Evolutionary conservation across 2,797 vertebrate species (phyloP).

Genomic region (Micromesistius poutassou): DNA sequence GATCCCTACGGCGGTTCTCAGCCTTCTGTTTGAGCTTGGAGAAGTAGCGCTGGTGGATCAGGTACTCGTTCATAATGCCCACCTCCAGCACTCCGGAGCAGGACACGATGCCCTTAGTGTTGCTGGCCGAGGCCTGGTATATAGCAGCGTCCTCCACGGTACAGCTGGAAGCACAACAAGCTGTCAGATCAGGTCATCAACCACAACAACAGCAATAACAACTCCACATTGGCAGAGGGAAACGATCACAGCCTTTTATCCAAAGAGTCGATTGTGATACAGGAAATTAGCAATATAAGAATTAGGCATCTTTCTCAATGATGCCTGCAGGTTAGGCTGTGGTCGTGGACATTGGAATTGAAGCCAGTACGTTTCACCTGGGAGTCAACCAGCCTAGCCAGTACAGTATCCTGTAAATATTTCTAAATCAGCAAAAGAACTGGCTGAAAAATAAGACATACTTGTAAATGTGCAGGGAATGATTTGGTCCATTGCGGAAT

Average conservation of each 20-base stretch:
- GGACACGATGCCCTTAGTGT: constrained; percentile 93
- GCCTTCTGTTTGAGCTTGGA: constrained; percentile 89
- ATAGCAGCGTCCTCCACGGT: constrained; percentile 92
- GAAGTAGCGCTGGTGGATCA: constrained; percentile 96
- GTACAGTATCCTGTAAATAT: not conserved
- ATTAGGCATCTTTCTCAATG: not conserved
- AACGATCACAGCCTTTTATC: not conserved
- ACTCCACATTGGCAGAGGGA: not conserved
- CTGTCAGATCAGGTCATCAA: not conserved
- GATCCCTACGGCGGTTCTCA: constrained; percentile 78
- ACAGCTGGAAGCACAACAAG: constrained; percentile 74
- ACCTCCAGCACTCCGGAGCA: constrained; percentile 95
- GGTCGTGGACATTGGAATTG: not conserved
- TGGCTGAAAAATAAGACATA: constrained; percentile 59
- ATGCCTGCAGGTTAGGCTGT: not conserved
- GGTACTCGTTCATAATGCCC: constrained; percentile 93
- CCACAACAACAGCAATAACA: not conserved
- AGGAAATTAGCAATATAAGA: not conserved
- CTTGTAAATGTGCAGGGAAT: constrained; percentile 95
- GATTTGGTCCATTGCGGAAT: constrained; percentile 84
- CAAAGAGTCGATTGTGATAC: not conserved
- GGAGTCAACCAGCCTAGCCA: not conserved
- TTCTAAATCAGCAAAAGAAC: not conserved
- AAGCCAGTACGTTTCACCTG: not conserved
- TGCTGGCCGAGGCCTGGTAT: constrained; percentile 94